Percentiles rank a stretch among this genome's conserved stretches.
Conservation (phyloP, 2,888 invertebrate genomes). For the Pristionchus arcanus region DNA sequence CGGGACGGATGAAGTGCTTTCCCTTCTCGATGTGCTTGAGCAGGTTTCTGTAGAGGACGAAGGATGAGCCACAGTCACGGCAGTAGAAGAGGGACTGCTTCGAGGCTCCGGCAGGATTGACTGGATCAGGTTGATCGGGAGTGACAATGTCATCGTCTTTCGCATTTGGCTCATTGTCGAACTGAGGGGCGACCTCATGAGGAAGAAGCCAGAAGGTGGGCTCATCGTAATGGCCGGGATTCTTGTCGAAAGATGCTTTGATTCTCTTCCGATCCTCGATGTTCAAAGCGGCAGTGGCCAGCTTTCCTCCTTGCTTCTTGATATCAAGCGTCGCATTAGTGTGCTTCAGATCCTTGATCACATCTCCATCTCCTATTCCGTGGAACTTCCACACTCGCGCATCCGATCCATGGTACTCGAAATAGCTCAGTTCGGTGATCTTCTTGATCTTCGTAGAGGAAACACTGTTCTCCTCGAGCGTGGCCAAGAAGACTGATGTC, state of each 20-base stretch:
- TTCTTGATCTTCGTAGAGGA: background rate
- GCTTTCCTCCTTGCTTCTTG: background rate
- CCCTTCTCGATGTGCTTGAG: too few relatives aligned
- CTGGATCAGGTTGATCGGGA: background rate
- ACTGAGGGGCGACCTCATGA: background rate
- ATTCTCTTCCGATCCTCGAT: background rate
- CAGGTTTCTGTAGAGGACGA: background rate
- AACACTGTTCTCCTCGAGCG: background rate
- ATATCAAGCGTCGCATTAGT: background rate
- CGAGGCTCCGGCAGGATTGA: background rate
- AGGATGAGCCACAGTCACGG: background rate
- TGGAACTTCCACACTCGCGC: background rate
- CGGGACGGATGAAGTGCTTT: too few relatives aligned
- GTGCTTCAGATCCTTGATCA: background rate
- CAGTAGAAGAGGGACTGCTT: background rate
- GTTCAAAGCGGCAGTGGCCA: background rate
- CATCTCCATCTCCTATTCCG: background rate
- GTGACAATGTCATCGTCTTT: background rate
- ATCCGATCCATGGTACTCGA: background rate
- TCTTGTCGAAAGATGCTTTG: too few relatives aligned
- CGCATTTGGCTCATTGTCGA: background rate
- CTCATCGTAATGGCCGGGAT: too few relatives aligned
- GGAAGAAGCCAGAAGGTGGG: too few relatives aligned
- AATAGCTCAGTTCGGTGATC: background rate
- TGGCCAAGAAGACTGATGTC: background rate